Percentiles rank a stretch among this genome's conserved stretches.
These are phyloP conservation scores for Phrynocephalus guinanensis DNA, from an alignment of 2,797 vertebrate species.

Conservation along the genomic window DNA sequence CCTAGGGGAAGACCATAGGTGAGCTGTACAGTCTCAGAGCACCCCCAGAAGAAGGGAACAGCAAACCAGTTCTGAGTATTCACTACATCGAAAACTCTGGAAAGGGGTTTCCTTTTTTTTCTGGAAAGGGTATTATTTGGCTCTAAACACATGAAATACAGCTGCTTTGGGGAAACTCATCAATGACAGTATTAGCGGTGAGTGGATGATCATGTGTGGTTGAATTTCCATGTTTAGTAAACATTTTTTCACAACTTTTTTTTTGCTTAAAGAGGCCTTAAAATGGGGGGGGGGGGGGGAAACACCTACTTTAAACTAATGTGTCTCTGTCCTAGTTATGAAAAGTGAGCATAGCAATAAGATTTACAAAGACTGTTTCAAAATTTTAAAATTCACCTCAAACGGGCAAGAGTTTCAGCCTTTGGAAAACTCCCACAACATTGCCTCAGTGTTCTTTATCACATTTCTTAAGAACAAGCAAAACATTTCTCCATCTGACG, in stretches of 20 bases:
- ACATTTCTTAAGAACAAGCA: not conserved
- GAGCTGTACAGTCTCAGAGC: too few species aligned
- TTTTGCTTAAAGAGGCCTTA: not conserved
- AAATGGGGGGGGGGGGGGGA: too few species aligned
- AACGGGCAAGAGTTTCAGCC: not conserved
- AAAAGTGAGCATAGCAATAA: not conserved
- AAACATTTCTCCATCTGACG: not conserved
- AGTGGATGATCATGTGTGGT: accelerated
- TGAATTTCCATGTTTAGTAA: not conserved
- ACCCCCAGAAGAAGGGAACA: too few species aligned
- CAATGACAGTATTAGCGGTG: not conserved
- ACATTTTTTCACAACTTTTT: not conserved
- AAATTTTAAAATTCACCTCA: not conserved
- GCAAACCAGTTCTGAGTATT: too few species aligned
- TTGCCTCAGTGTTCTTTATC: not conserved
- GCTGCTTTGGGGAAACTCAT: accelerated
- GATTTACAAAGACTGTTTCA: not conserved
- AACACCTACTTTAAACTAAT: not conserved
- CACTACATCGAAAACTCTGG: too few species aligned
- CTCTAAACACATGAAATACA: not conserved
- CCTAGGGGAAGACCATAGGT: too few species aligned
- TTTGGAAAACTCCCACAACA: not conserved
- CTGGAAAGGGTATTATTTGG: not conserved
- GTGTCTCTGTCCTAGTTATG: not conserved
- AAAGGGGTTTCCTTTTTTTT: too few species aligned